phyloP scores from a whole-genome alignment of 2,113 vertebrate genomes.

The Poeciliopsis retropinna region DNA sequence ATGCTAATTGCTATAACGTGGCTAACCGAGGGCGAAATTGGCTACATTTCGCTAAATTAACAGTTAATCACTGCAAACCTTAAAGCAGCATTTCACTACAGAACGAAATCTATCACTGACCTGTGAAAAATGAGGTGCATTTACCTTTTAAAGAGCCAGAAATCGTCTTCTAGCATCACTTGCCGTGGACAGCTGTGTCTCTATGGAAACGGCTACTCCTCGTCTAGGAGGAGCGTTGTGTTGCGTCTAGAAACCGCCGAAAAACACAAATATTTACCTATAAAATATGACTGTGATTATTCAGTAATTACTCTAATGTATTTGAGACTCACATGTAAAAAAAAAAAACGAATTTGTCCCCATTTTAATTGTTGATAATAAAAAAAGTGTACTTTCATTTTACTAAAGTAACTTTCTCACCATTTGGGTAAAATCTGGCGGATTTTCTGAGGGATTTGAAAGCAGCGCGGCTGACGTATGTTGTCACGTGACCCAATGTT shows the following conservation, averaged over 20 bases:
- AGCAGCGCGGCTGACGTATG: neutral
- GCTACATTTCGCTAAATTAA: neutral
- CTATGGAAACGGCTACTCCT: constrained; percentile 72
- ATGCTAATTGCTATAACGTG: neutral
- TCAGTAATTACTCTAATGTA: neutral
- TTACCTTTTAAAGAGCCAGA: constrained; percentile 4
- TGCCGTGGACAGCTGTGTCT: constrained; percentile 44
- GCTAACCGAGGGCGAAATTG: constrained; percentile 4
- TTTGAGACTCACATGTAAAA: too few relatives aligned
- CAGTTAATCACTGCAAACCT: neutral
- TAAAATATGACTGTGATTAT: neutral
- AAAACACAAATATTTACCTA: neutral
- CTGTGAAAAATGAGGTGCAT: neutral
- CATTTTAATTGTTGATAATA: too few relatives aligned
- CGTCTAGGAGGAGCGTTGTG: constrained; percentile 52
- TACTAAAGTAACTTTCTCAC: neutral
- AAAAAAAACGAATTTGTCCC: too few relatives aligned
- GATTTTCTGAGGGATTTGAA: constrained; percentile 1
- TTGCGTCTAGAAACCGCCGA: constrained; percentile 2
- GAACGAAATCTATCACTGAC: neutral
- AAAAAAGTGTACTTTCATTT: neutral
- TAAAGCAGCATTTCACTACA: neutral
- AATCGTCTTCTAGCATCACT: neutral
- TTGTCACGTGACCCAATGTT: constrained; percentile 63
- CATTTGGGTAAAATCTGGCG: fast-evolving